These are phyloP conservation scores for Cyprinodon diabolis DNA, from an alignment of 2,797 vertebrate species.

Conservation along the genomic window DNA sequence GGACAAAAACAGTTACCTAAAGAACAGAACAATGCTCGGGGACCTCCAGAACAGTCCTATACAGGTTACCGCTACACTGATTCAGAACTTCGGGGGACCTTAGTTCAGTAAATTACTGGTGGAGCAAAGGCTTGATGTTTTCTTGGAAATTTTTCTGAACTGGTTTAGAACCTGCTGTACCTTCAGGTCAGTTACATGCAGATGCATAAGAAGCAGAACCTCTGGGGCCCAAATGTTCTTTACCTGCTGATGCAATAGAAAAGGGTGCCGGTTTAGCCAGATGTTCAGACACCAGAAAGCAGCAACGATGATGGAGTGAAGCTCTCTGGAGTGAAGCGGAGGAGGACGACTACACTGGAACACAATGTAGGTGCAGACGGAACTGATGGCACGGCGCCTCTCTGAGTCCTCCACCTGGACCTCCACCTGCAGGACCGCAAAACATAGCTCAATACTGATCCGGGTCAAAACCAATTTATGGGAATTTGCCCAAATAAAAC, in stretches of 20 bases:
- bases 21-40: background rate
- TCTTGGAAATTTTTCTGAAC: too few species aligned
- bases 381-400: slow-evolving; percentile 84
- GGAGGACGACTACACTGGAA: slow-evolving; percentile 93
- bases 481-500: background rate
- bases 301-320: slow-evolving; percentile 95
- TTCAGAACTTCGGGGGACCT: too few species aligned
- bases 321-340: slow-evolving; percentile 90
- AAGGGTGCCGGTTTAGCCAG: slow-evolving; percentile 90
- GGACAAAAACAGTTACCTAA: background rate
- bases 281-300: slow-evolving; percentile 93
- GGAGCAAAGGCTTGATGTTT: too few species aligned
- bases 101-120: too few species aligned
- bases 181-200: too few species aligned
- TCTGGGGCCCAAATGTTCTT: background rate
- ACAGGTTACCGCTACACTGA: background rate
- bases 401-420: slow-evolving; percentile 85
- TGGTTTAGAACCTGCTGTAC: too few species aligned
- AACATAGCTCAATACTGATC: background rate
- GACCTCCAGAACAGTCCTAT: background rate
- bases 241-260: slow-evolving; percentile 83
- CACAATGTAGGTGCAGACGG: slow-evolving; percentile 89
- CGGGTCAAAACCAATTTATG: background rate
- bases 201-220: background rate
- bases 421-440: slow-evolving; percentile 78